A percentile compares a stretch with the other conserved stretches of the same genome.
Conservation (phyloP, 2,888 invertebrate genomes). For the Monopis laevigella region DNA sequence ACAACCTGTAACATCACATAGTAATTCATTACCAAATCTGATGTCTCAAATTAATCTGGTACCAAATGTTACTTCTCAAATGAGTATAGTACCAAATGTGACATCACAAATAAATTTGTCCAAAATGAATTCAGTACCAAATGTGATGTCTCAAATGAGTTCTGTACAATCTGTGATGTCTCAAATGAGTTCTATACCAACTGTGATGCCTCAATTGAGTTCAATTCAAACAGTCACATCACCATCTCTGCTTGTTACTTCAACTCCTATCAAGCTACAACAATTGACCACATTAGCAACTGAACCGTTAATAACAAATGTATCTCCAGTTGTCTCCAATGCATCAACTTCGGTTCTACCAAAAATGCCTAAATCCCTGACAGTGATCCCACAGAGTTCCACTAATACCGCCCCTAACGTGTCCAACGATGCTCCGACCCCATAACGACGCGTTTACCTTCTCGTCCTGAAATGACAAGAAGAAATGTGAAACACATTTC, state of each 20-base stretch:
- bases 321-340: slow-evolving; percentile 29
- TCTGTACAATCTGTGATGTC: background rate
- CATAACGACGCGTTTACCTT: slow-evolving; percentile 50
- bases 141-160: background rate
- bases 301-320: slow-evolving; percentile 36
- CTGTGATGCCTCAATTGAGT: no score
- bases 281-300: slow-evolving; percentile 42
- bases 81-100: slow-evolving; percentile 29
- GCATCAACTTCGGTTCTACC: slow-evolving; percentile 63
- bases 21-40: no score
- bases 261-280: slow-evolving; percentile 40
- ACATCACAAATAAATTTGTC: slow-evolving; percentile 25
- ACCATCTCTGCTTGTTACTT: slow-evolving; percentile 37
- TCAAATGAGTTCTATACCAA: no score
- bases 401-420: slow-evolving; percentile 28
- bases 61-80: no score
- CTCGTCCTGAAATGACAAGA: slow-evolving; percentile 38
- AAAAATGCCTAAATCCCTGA: slow-evolving; percentile 82
- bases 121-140: background rate
- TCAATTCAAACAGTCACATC: no score
- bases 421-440: slow-evolving; percentile 25
- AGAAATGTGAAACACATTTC: no score
- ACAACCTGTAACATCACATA: no score
- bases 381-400: slow-evolving; percentile 84
- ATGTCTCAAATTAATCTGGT: background rate